Conservation (phyloP, 2,113 vertebrate genomes). For the Hemibagrus wyckioides region DNA sequence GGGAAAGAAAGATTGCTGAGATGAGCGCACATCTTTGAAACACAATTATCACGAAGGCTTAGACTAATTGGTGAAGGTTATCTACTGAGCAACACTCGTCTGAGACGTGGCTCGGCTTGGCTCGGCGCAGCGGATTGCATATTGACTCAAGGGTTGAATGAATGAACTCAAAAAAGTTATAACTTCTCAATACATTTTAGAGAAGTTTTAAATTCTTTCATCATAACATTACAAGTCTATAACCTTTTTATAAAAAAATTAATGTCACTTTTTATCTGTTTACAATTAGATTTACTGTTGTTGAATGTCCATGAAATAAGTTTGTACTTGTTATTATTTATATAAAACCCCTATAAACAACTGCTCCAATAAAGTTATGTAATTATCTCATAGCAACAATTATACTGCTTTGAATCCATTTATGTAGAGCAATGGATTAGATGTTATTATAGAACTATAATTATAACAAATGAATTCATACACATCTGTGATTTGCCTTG, state of each 20-base stretch:
- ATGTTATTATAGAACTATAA: not conserved
- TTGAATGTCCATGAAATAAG: not conserved
- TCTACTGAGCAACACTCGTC: constrained; percentile 31
- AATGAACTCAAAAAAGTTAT: constrained; percentile 6
- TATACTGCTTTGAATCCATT: no score
- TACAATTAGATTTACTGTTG: not conserved
- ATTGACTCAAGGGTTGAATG: constrained; percentile 21
- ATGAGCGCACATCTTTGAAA: constrained; percentile 47
- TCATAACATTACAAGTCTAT: not conserved
- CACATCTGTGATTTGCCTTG: not conserved
- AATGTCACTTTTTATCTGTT: no score
- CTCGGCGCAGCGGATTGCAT: constrained; percentile 22
- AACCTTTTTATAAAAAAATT: no score
- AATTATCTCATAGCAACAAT: no score
- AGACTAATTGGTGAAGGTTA: constrained; percentile 52
- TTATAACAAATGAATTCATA: not conserved
- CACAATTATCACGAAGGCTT: constrained; percentile 49
- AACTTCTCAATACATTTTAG: not conserved
- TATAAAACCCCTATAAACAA: not conserved
- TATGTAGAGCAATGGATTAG: not conserved
- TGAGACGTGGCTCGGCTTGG: constrained; percentile 1
- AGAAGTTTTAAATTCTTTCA: not conserved
- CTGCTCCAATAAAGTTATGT: no score
- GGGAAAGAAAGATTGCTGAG: constrained; percentile 28
- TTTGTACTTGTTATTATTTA: not conserved